Conservation (phyloP, 2,888 invertebrate genomes). For the Mythimna pallens region DNA sequence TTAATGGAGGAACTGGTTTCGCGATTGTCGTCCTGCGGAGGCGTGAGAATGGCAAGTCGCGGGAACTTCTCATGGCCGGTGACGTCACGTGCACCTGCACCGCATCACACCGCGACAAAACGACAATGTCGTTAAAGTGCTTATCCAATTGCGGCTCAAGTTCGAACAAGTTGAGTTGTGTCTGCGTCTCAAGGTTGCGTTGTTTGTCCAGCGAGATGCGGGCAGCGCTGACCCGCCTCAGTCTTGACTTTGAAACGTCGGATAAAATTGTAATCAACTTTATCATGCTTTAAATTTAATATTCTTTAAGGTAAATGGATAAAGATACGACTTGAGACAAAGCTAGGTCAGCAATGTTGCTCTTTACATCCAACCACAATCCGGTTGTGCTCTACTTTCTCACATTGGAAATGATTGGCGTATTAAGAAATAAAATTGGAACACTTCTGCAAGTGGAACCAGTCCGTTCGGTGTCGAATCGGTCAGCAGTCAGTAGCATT, state of each 20-base stretch:
- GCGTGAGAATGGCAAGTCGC: slow-evolving; percentile 88
- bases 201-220: slow-evolving; percentile 44
- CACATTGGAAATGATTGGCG: slow-evolving; percentile 42
- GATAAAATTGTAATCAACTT: slow-evolving; percentile 38
- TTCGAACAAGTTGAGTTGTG: slow-evolving; percentile 77
- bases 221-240: slow-evolving; percentile 27
- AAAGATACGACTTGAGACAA: slow-evolving; percentile 1
- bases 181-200: slow-evolving; percentile 69
- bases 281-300: slow-evolving; percentile 24
- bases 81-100: slow-evolving; percentile 88
- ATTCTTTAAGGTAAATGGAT: neutral
- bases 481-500: slow-evolving; percentile 48
- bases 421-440: slow-evolving; percentile 53
- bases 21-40: slow-evolving; percentile 83
- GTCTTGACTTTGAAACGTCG: slow-evolving; percentile 32
- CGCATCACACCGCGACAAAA: slow-evolving; percentile 77
- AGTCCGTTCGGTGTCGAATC: slow-evolving; percentile 56
- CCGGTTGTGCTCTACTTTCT: slow-evolving; percentile 51
- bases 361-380: slow-evolving; percentile 28
- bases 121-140: slow-evolving; percentile 82
- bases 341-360: slow-evolving; percentile 5
- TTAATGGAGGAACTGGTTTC: slow-evolving; percentile 85
- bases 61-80: slow-evolving; percentile 86
- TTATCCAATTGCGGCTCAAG: slow-evolving; percentile 84
- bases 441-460: slow-evolving; percentile 57